A percentile compares a stretch with the other conserved stretches of the same genome.
Conservation (phyloP, 2,113 vertebrate species). For the Aspiorhynchus laticeps region DNA sequence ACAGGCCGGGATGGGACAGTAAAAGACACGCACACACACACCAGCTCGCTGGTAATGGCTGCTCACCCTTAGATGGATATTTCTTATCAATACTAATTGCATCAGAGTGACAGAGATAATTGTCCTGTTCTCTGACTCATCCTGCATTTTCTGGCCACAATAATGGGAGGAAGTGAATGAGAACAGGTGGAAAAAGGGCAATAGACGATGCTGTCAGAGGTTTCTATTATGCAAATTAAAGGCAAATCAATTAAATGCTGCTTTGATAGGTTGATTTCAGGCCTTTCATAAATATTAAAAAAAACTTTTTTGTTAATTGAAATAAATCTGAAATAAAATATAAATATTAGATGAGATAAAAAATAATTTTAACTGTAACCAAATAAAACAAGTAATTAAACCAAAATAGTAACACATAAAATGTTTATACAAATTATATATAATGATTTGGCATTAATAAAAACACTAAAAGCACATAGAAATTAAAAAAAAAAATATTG, state of each 20-base stretch:
- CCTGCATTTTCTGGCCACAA: slow-evolving; percentile 20
- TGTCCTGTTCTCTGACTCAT: slow-evolving; percentile 57
- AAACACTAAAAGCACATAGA: no score
- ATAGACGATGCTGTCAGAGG: background rate
- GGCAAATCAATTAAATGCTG: background rate
- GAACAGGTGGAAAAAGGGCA: background rate
- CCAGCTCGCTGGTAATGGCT: slow-evolving; percentile 60
- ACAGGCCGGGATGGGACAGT: slow-evolving; percentile 61
- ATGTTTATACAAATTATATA: no score
- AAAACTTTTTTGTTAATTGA: background rate
- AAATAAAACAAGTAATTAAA: no score
- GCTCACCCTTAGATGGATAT: slow-evolving; percentile 63
- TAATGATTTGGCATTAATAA: no score
- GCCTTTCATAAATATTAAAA: no score
- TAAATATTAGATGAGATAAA: no score
- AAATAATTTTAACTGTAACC: no score
- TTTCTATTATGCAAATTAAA: background rate
- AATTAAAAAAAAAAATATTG: no score
- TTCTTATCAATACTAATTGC: slow-evolving; percentile 75
- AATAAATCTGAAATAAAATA: background rate
- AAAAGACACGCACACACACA: slow-evolving; percentile 18
- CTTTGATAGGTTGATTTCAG: background rate
- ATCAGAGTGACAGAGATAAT: slow-evolving; percentile 65
- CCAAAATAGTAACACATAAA: no score
- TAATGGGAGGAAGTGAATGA: slow-evolving; percentile 24